Base-by-base conservation (phyloP, 1,140 invertebrate genomes). In the Anoplolepis gracilipes region DNA sequence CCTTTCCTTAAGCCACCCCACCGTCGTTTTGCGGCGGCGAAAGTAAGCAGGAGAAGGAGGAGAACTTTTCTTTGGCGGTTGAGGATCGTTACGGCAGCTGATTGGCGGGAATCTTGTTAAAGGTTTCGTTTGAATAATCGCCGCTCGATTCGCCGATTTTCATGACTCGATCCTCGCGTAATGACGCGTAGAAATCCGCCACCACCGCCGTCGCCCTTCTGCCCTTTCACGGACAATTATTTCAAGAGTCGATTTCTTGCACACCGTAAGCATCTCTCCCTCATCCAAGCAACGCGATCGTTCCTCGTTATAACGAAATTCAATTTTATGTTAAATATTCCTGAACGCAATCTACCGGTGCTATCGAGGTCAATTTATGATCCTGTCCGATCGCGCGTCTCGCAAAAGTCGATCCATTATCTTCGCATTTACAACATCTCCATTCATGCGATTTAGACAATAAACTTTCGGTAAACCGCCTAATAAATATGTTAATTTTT, bases 91-190 rank as follows among this genome's bases (percentile, higher is more conserved):
- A 93, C 88, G 87, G 81, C n/a, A 81, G 89, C 89, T 94, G 94
- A 94, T 94, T 94, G 94, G 89, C 92, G 92, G 90, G 90, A 94
- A 94, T 94, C 94, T 94, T 91, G 93, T 94, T 94, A 94, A 90
- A 91, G 93, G 92, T 93, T 93, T 93, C 93, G 92, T 94, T 94
- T 94, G 93, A 94, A 94, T 93, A 94, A 94, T 94, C 93, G 93
- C 88, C 90, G 92, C 88, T 91, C 90, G 90, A 92, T 78, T 92
- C 89, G 92, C 64, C 91, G 93, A 93, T 94, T 94, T 93, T 93
- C 93, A 93, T 94, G 94, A 94, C 93, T 93, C 92, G 92, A 93
- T 94, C 93, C 89, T 91, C 85, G 90, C 90, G 92, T 94, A 94
- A 94, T 94, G 94, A 94, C 92, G 93, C 94, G 93, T 94, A 91